These are phyloP conservation scores for Agrotis clavis DNA, from an alignment of 2,888 invertebrate species.

Conservation along the genomic window DNA sequence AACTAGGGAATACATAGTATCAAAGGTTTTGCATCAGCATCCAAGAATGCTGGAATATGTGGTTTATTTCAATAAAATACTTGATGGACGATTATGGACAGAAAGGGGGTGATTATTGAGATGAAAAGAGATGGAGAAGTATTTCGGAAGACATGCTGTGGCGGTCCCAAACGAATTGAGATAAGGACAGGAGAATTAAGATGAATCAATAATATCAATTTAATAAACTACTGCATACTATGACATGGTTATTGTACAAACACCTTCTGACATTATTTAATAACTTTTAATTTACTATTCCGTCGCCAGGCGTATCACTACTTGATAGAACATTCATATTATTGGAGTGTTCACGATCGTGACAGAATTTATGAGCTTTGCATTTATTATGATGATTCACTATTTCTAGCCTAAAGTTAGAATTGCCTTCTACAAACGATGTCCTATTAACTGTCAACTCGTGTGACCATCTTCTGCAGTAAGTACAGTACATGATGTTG, in stretches of 20 bases:
- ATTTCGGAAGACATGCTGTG: too few species aligned
- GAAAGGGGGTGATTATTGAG: too few species aligned
- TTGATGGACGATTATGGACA: too few species aligned
- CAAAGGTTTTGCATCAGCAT: neutral
- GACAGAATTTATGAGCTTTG: constrained; percentile 94
- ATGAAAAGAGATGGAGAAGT: too few species aligned
- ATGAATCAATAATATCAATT: too few species aligned
- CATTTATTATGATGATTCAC: constrained; percentile 95
- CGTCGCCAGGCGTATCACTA: constrained; percentile 38
- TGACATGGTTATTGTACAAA: constrained; percentile 8
- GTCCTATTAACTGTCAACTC: constrained; percentile 92
- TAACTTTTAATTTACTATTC: constrained; percentile 42
- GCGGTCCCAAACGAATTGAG: too few species aligned
- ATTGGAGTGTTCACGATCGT: constrained; percentile 83
- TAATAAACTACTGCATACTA: neutral
- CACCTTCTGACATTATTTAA: constrained; percentile 19
- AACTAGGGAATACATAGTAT: neutral
- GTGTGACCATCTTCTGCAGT: constrained; percentile 94
- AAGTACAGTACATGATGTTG: constrained; percentile 94
- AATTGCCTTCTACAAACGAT: constrained; percentile 95
- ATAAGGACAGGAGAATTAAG: too few species aligned
- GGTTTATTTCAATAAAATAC: neutral
- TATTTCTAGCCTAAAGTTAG: constrained; percentile 94
- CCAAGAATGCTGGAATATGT: neutral
- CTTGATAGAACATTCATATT: constrained; percentile 51